Evolutionary conservation across 2,113 vertebrate species (phyloP).

Genomic region (Mobula birostris): DNA sequence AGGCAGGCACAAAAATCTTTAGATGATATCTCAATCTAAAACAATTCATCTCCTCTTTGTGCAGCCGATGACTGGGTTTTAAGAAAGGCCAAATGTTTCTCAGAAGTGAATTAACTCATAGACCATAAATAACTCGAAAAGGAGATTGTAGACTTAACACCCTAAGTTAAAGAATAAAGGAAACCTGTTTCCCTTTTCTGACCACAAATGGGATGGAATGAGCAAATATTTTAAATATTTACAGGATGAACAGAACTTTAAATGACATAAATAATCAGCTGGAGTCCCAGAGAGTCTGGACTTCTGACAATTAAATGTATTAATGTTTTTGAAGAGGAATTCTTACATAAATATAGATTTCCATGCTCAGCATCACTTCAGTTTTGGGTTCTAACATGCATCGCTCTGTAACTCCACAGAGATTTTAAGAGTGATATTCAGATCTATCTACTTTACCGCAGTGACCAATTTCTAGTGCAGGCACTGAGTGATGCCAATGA

Average conservation of each 20-base stretch:
- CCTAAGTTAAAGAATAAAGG: background rate
- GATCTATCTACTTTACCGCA: background rate
- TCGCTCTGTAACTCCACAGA: background rate
- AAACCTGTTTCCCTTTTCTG: background rate
- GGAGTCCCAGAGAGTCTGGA: background rate
- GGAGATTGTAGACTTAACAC: background rate
- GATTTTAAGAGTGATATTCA: background rate
- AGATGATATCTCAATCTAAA: constrained; percentile 12
- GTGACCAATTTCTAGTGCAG: background rate
- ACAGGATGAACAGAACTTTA: background rate
- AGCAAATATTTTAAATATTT: constrained; percentile 15
- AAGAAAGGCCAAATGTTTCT: background rate
- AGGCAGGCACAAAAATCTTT: background rate
- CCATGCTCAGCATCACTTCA: background rate
- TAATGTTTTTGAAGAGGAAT: background rate
- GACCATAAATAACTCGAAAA: constrained; percentile 1
- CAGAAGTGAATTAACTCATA: background rate
- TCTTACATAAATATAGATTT: background rate
- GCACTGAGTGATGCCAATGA: background rate
- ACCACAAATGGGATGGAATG: background rate
- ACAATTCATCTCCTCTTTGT: constrained; percentile 4
- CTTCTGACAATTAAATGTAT: background rate
- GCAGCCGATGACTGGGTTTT: background rate
- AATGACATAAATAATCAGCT: background rate
- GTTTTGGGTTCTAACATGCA: background rate